phyloP scores from a whole-genome alignment of 2,797 vertebrate genomes.

The Paedocypris micromegethes region DNA sequence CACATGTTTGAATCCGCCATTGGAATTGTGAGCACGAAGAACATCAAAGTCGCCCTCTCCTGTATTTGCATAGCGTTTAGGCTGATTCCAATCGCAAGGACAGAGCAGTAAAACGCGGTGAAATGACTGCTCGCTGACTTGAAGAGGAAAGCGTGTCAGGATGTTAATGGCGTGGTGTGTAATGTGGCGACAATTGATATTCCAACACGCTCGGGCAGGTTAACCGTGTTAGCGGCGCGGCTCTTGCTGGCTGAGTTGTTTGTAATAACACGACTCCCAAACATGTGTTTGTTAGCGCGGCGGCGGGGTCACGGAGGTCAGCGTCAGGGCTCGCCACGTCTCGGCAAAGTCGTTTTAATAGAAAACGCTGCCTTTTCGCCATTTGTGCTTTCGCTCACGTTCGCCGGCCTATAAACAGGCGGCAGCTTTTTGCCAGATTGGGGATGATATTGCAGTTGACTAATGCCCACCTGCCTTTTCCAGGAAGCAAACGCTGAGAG shows the following conservation, averaged over 20 bases:
- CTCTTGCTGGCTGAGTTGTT: slow-evolving; percentile 38
- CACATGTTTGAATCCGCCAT: slow-evolving; percentile 29
- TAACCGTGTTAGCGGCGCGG: slow-evolving; percentile 41
- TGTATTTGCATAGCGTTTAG: slow-evolving; percentile 46
- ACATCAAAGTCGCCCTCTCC: slow-evolving; percentile 38
- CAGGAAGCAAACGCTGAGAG: slow-evolving; percentile 69
- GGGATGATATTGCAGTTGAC: slow-evolving; percentile 28
- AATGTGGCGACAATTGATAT: slow-evolving; percentile 45
- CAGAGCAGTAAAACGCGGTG: slow-evolving; percentile 36
- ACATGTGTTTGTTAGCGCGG: slow-evolving; percentile 43
- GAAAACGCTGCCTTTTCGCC: too few species aligned
- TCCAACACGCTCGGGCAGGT: slow-evolving; percentile 38
- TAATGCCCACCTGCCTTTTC: slow-evolving; percentile 41
- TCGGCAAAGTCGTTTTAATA: neutral
- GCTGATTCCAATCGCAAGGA: slow-evolving; percentile 31
- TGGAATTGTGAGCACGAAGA: slow-evolving; percentile 35
- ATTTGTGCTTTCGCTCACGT: too few species aligned
- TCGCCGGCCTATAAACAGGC: neutral
- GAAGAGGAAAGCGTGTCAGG: slow-evolving; percentile 47
- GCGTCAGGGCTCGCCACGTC: neutral
- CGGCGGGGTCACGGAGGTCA: slow-evolving; percentile 29
- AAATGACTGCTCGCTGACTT: slow-evolving; percentile 44
- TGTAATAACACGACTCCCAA: slow-evolving; percentile 44
- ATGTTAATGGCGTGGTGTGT: slow-evolving; percentile 45
- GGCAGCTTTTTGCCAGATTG: slow-evolving; percentile 18